Percentiles rank a stretch among this genome's conserved stretches.
phyloP scores from a whole-genome alignment of 2,888 invertebrate species.

The Lampropteryx suffumata region DNA sequence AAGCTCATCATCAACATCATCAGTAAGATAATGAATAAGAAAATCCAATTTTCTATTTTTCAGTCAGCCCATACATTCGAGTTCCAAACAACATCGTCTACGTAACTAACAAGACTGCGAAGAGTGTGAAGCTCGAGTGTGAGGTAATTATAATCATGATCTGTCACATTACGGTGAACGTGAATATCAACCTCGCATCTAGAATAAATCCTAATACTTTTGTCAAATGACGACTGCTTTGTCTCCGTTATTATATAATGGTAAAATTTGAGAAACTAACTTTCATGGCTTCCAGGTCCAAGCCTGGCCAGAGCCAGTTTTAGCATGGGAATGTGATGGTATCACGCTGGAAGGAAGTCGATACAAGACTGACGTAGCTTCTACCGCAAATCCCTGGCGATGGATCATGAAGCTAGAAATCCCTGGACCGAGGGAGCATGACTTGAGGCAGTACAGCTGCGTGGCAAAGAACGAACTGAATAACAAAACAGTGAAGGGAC shows the following conservation, averaged over 20 bases:
- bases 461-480: constrained; percentile 93
- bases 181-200: too few species aligned
- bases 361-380: constrained; percentile 61
- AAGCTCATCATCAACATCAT: too few species aligned
- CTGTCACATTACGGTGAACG: too few species aligned
- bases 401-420: constrained; percentile 91
- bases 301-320: constrained; percentile 92
- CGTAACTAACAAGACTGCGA: constrained; percentile 86
- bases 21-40: too few species aligned
- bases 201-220: too few species aligned
- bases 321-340: constrained; percentile 94
- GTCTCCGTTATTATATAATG: too few species aligned
- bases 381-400: constrained; percentile 79
- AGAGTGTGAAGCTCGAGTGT: constrained; percentile 89
- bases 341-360: constrained; percentile 85
- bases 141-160: constrained; percentile 66
- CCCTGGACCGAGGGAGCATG: constrained; percentile 85
- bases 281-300: constrained; percentile 82
- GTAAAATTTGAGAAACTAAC: background rate
- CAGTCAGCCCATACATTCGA: constrained; percentile 93
- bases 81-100: constrained; percentile 90
- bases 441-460: constrained; percentile 91
- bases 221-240: too few species aligned
- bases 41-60: too few species aligned
- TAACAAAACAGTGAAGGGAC: constrained; percentile 89